Evolutionary conservation across 2,797 vertebrate genomes (phyloP).

Genomic region (Vireo griseus): DNA sequence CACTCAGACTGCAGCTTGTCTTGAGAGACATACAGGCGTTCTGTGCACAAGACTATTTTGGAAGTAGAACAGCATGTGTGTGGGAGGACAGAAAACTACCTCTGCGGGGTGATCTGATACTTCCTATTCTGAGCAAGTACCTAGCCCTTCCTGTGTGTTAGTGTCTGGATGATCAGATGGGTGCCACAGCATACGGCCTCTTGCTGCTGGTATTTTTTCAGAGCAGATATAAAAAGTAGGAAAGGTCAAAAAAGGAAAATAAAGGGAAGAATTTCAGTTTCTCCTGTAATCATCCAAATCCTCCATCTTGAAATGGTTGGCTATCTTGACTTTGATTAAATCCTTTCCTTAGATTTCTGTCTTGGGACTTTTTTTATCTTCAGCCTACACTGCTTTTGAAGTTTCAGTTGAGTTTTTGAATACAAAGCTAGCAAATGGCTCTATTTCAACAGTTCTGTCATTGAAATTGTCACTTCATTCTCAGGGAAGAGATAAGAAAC

Average conservation of each 20-base stretch:
- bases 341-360: neutral
- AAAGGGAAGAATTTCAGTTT: neutral
- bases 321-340: neutral
- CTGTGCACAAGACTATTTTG: neutral
- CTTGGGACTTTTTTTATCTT: neutral
- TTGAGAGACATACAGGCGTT: neutral
- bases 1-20: neutral
- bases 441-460: neutral
- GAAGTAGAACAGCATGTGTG: neutral
- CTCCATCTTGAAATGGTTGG: neutral
- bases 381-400: neutral
- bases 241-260: neutral
- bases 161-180: neutral
- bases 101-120: neutral
- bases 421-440: neutral
- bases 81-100: neutral
- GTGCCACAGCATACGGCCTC: neutral
- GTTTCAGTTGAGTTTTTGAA: neutral
- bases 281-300: neutral
- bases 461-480: neutral
- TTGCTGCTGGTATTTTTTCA: neutral
- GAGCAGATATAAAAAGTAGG: neutral
- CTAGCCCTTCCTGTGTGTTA: neutral
- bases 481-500: neutral
- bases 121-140: neutral